Evolutionary conservation across 2,797 vertebrate genomes (phyloP), one percentile per base, ranked within the genome.

Genomic region (Poeciliopsis turneri): DNA sequence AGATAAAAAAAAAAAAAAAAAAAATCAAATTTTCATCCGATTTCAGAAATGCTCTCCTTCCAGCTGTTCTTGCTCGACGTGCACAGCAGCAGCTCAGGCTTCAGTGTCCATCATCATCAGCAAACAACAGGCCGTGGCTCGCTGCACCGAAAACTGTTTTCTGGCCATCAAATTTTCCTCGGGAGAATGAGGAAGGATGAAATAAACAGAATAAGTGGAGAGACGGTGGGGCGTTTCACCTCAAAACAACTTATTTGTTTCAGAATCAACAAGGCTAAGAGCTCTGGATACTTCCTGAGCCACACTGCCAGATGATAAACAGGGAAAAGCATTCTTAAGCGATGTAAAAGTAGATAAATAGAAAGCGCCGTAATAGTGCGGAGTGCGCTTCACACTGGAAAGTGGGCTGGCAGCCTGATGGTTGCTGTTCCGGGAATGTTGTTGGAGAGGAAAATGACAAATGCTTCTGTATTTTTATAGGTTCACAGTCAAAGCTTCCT

Each of bases 291-390:
- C 88, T 86, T 84, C 80, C 68, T 41, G 53, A 83, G 78, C 41
- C 61, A 80, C 84, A 87, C 81, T 45, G 16, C 73, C 77, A 25
- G 76, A 76, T 70, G 84, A 75, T 57, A 82, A 82, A 68, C 85
- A 82, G 81, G 82, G 80, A 91, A 85, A 81, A 77, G 78, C 46
- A 20, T 79, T 91, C 75, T 84, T 89, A 77, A 81, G 77, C 16
- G 85, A 91, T 88, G 82, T 68, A 81, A 81, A 81, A 49, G 87
- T 73, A 89, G 86, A 90, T 92, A 88, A 89, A 90, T 88, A 90
- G 89, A 91, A 90, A 87, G 75, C 78, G 86, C 90, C 80, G 81
- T 70, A 78, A 81, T 84, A 78, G 78, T 78, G 80, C 75, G 83
- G 39, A 77, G 73, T 77, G 77, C 18, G 41, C 74, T 45, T 39